Base-by-base conservation (phyloP, 1,140 invertebrate species). In the Camponotus pennsylvanicus region DNA sequence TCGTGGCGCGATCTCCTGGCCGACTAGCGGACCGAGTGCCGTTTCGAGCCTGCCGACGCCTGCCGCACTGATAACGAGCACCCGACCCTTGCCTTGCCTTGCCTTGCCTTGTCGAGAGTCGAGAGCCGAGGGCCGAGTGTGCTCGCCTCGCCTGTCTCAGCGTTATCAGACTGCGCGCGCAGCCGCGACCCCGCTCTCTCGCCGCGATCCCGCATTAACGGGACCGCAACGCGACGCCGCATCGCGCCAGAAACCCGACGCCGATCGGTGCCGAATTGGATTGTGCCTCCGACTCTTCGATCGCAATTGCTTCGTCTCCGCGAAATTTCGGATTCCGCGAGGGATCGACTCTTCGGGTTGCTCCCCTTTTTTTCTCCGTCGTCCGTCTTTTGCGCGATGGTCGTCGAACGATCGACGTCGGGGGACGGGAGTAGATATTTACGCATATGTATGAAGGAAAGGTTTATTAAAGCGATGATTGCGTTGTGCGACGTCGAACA, bases 1-100 rank as follows among this genome's bases (percentile, higher is more conserved):
- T 91, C 78, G 91, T 93, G 93, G 92, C 92, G 92, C 92, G 87
- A 94, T 93, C 94, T 92, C 86, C 75, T 88, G 92, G 89, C 79
- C 86, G 61, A 63, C 63, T 66, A 57, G 49, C 71, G 89, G 79
- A 91, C 90, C 91, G 87, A 85, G 79, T 91, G 91, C 71, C 79
- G 79, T 83, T 83, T 83, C 32, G 45, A 88, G 89, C 76, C 87
- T 70, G 88, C 77, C 86, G 82, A 79, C 71, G 69, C 84, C 64
- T 80, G 80, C 79, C 82, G 70, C 86, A 90, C 88, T 91, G 91
- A 92, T 92, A 92, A 92, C 86, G 86, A 80, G 32, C 59, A 27
- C 79, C 83, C 86, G 42, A 18, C 49, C 49, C 49, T 70, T 64
- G 45, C n/a, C 77, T 55, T 63, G 63, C 34, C 64, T 42, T 27